phyloP scores from a whole-genome alignment of 2,113 vertebrate species.

The Ornithorhynchus anatinus region DNA sequence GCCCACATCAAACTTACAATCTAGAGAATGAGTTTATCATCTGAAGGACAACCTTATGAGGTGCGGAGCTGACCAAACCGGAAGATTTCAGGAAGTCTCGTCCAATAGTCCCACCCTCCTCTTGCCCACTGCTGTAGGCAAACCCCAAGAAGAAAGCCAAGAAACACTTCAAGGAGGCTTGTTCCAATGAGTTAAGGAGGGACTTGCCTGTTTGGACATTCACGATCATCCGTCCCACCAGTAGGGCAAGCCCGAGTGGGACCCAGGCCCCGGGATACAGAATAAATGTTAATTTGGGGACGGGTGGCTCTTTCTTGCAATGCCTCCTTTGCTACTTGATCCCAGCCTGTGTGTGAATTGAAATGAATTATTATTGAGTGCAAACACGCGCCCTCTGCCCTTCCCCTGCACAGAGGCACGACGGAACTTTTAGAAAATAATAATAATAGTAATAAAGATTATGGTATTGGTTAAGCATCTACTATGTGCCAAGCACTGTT shows the following conservation, averaged over 20 bases:
- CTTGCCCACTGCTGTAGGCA: not conserved
- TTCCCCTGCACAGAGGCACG: not conserved
- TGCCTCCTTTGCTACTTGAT: slow-evolving; percentile 25
- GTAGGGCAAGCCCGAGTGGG: slow-evolving; percentile 13
- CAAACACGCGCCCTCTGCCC: slow-evolving; percentile 5
- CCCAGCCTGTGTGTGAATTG: slow-evolving; percentile 12
- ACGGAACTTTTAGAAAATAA: slow-evolving; percentile 14
- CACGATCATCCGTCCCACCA: slow-evolving; percentile 18
- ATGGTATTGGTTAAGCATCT: too few species aligned
- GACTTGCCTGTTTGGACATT: slow-evolving; percentile 15
- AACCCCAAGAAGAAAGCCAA: not conserved
- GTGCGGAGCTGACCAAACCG: not conserved
- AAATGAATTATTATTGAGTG: slow-evolving; percentile 15
- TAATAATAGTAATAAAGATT: too few species aligned
- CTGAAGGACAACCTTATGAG: not conserved
- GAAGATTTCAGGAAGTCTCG: not conserved
- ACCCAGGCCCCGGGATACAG: slow-evolving; percentile 15
- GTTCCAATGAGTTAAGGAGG: not conserved
- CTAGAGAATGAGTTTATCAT: not conserved
- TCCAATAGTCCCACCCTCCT: not conserved
- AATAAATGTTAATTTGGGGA: slow-evolving; percentile 27
- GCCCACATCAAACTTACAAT: not conserved
- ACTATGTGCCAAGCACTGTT: too few species aligned
- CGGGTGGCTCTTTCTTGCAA: not conserved
- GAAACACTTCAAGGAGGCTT: not conserved